Base-by-base conservation (phyloP, 2,888 invertebrate genomes). In the Leptopilina drosophilae region DNA sequence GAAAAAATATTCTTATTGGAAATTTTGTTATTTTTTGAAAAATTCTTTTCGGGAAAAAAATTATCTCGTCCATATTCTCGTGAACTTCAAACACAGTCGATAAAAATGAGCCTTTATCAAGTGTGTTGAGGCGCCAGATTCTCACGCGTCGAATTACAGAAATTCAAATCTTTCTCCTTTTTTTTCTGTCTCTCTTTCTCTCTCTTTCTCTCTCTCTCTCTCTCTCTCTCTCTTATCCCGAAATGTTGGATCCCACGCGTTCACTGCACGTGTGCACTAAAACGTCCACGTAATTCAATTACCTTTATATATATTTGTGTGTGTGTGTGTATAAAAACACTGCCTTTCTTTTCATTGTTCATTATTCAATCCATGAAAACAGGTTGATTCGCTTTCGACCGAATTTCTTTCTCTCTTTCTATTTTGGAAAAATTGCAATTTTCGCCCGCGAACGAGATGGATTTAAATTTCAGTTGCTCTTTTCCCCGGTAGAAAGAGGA, bases 141-240 rank as follows among this genome's bases (percentile, higher is more conserved):
- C 85, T 84, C 85, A 84, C 86, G 83, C 86, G 81, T 82, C 82
- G 82, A 82, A 82, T 85, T 84, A 82, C 84, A 83, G 77, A 82
- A 84, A 86, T 83, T 82, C 85, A 84, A 85, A 84, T 67, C 73
- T 64, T 77, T 64, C 77, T 20, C 26, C 64, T 67, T 15, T 69
- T 66, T 49, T 49, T 12, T 8, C n/a, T n/a, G n/a, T 46, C 73
- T 56, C 73, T 64, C 77, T 20, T 15, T 64, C 59, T 14, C 64
- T 66, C 62, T 75, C 75, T 64, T 53, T n/a, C n/a, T n/a, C n/a
- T n/a, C n/a, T 49, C 11, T 12, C 42, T 46, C 73, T 56, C 73
- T 64, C 77, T 20, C 26, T 64, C 59, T 14, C 64, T 66, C 62
- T 75, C 75, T 64, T 53, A 76, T 79, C 79, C 67, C 76, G 66